A percentile compares a stretch with the other conserved stretches of the same genome.
Evolutionary conservation across 2,113 vertebrate genomes (phyloP).

Genomic region (Osmerus eperlanus): DNA sequence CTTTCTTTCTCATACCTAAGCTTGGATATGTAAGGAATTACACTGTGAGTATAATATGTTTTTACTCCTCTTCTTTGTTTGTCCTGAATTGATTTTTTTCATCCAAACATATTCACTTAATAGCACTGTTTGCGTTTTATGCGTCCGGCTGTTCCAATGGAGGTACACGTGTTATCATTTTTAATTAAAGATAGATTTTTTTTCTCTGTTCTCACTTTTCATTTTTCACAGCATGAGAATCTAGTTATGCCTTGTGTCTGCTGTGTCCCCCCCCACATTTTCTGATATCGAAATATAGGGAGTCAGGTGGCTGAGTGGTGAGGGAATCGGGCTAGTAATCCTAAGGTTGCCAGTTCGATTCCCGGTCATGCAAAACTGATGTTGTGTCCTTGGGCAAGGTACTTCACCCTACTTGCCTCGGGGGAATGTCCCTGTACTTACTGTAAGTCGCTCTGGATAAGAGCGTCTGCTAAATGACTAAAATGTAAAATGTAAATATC

Average conservation of each 20-base stretch:
- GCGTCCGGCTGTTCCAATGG: conserved; percentile 9
- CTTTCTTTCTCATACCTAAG: conserved; percentile 75
- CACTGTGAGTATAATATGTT: conserved; percentile 73
- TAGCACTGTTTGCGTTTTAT: conserved; percentile 54
- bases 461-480: no score
- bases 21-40: conserved; percentile 78
- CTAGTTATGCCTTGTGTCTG: conserved; percentile 43
- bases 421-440: no score
- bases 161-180: conserved; percentile 58
- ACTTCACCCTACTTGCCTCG: no score
- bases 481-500: no score
- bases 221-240: conserved; percentile 56
- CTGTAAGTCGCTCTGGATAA: no score
- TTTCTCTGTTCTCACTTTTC: conserved; percentile 29
- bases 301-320: no score
- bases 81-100: conserved; percentile 64
- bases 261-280: conserved; percentile 41
- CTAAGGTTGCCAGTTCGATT: no score
- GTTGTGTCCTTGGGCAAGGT: no score
- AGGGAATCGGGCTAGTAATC: no score
- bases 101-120: conserved; percentile 66
- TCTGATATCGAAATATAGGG: no score
- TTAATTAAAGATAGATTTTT: conserved; percentile 40
- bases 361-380: no score
- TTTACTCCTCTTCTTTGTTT: conserved; percentile 68